Evolutionary conservation across 2,113 vertebrate genomes (phyloP), one percentile per base, ranked within the genome.

Genomic region (Turnix velox): DNA sequence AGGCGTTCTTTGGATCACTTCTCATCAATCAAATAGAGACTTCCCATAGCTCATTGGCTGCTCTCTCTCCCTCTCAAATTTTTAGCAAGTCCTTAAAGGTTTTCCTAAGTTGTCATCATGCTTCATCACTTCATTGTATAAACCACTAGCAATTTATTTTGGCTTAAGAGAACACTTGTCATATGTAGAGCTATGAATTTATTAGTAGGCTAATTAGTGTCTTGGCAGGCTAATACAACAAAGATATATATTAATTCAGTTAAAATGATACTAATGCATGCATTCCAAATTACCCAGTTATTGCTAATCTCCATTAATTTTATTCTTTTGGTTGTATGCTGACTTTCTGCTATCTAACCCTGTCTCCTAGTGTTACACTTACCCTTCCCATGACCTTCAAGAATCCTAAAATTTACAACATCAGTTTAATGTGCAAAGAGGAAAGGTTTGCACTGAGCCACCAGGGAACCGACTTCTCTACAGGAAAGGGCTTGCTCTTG

Each of bases 161-260:
- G 65, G 30, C n/a, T 84, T 75, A 84, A 85, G 52, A 45, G 39
- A 87, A 78, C 7, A 52, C 43, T 78, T 6, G 2, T 89, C 81
- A 82, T 72, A 89, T 75, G 66, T 52, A 89, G 9, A 93, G 15
- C 14, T 74, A 91, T 65, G 69, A 75, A 91, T 82, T 71, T 84
- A 87, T 92, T 52, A 92, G 46, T 54, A 92, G 77, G 48, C 24
- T 91, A 88, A 94, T 87, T 94, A 92, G 84, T 28, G 55, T 43
- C 67, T 74, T 88, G 73, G 81, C 73, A 87, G 40, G n/a, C 49
- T 91, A 91, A 63, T 65, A 72, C 61, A 94, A 92, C 45, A 79
- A 92, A 92, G 57, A 72, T 40, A 59, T 39, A n/a, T 28, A 87
- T 72, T 91, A 94, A 94, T 91, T 69, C 81, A 48, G 35, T 94